Percentiles rank a stretch among this genome's conserved stretches.
Evolutionary conservation across 2,888 invertebrate genomes (phyloP).

Genomic region (Adelphocoris suturalis): DNA sequence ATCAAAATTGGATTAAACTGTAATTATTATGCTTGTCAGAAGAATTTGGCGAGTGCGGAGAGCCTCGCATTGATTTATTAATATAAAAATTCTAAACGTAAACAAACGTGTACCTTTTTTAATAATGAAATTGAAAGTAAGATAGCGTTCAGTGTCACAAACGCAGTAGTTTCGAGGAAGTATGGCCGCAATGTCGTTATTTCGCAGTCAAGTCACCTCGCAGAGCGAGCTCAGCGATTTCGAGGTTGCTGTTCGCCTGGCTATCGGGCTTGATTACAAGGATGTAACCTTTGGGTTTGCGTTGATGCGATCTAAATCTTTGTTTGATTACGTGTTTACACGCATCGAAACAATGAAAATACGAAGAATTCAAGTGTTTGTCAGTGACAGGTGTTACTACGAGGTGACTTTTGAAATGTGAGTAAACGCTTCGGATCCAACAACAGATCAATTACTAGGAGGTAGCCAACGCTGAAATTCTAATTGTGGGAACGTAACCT

Average conservation of each 20-base stretch:
- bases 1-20: no score
- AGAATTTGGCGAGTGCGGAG: no score
- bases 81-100: no score
- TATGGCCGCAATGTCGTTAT: neutral
- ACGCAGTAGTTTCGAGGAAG: neutral
- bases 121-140: no score
- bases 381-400: neutral
- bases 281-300: constrained; percentile 1
- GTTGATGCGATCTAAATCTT: constrained; percentile 20
- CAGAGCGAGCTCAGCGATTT: constrained; percentile 5
- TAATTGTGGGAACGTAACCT: no score
- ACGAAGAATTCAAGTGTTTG: neutral
- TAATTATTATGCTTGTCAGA: no score
- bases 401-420: neutral
- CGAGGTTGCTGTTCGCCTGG: neutral
- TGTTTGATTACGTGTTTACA: constrained; percentile 1
- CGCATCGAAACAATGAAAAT: neutral
- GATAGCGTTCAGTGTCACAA: neutral
- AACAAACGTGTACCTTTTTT: no score
- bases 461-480: no score
- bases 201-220: constrained; percentile 28
- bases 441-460: no score
- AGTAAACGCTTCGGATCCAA: no score
- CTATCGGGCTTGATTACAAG: neutral
- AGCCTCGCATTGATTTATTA: no score